Conservation (phyloP, 2,113 vertebrate species). For the Crocuta crocuta region DNA sequence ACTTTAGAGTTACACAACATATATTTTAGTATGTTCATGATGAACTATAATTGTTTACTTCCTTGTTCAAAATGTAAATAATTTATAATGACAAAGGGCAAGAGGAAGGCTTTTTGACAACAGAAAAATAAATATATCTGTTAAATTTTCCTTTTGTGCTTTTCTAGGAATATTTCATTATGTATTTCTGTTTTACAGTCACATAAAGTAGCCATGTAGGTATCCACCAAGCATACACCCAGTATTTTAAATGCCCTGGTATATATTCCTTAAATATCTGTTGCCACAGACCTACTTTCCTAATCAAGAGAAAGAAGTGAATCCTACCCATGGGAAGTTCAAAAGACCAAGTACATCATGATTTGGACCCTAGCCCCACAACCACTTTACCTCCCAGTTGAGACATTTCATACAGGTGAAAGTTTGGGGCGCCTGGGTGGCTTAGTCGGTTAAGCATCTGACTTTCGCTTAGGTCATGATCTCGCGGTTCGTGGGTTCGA, state of each 20-base stretch:
- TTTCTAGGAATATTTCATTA: not conserved
- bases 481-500: too few species aligned
- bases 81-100: not conserved
- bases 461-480: too few species aligned
- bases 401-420: not conserved
- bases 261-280: not conserved
- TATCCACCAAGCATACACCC: not conserved
- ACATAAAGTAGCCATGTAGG: not conserved
- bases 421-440: not conserved
- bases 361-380: not conserved
- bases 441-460: too few species aligned
- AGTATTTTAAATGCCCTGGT: not conserved
- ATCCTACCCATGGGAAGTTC: not conserved
- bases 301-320: not conserved
- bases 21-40: not conserved
- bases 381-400: not conserved
- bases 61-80: slow-evolving; percentile 24
- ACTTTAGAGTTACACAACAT: not conserved
- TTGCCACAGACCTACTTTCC: not conserved
- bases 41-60: not conserved
- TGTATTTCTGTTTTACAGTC: not conserved
- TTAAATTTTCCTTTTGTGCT: not conserved
- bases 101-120: not conserved
- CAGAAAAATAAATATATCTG: not conserved
- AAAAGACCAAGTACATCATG: not conserved